Conservation (phyloP, 2,113 vertebrate genomes). For the Salvelinus fontinalis region DNA sequence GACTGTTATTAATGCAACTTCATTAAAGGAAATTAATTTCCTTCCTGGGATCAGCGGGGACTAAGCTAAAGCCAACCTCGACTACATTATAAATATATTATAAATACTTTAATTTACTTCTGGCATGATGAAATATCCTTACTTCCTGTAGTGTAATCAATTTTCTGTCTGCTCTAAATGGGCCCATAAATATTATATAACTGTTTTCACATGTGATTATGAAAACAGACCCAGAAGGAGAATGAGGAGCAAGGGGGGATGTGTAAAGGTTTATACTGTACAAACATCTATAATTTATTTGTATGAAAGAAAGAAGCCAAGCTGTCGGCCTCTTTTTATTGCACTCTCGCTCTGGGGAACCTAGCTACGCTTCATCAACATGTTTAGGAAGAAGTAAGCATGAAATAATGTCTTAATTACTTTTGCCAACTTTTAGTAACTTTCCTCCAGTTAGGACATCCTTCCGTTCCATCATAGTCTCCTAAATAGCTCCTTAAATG, state of each 20-base stretch:
- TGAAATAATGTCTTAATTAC: background rate
- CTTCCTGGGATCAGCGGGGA: slow-evolving; percentile 8
- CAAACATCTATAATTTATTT: too few species aligned
- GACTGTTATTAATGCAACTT: slow-evolving; percentile 16
- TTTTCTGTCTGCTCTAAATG: slow-evolving; percentile 47
- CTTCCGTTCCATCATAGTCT: background rate
- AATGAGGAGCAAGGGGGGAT: background rate
- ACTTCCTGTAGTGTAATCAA: slow-evolving; percentile 33
- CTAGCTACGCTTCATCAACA: background rate
- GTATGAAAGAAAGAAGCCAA: too few species aligned
- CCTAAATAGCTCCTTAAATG: background rate
- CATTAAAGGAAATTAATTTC: slow-evolving; percentile 18
- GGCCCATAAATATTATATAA: slow-evolving; percentile 63
- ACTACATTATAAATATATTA: slow-evolving; percentile 20
- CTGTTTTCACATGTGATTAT: slow-evolving; percentile 37
- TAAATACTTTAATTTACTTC: slow-evolving; percentile 20
- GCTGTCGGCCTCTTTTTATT: background rate
- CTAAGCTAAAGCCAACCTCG: slow-evolving; percentile 3
- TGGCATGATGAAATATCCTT: slow-evolving; percentile 27
- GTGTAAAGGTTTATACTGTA: too few species aligned
- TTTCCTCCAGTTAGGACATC: background rate
- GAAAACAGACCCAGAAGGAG: background rate
- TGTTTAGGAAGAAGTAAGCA: background rate
- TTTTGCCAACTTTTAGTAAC: slow-evolving; percentile 1
- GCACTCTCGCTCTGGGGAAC: background rate